Evolutionary conservation across 2,113 vertebrate species (phyloP).

Genomic region (Elachura formosa): DNA sequence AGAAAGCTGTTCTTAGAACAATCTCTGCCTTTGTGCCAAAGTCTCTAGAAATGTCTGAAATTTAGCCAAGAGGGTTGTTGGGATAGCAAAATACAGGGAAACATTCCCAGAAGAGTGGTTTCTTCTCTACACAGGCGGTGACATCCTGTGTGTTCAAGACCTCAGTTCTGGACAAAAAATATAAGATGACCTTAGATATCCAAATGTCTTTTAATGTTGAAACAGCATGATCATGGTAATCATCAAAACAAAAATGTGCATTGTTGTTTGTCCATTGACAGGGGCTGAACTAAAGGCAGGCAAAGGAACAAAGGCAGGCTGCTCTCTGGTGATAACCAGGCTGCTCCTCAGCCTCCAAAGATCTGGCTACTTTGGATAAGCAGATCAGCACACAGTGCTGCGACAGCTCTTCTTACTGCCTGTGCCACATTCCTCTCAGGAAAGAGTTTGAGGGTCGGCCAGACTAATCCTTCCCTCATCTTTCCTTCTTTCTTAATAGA

Average conservation of each 20-base stretch:
- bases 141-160: neutral
- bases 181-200: neutral
- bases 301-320: neutral
- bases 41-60: neutral
- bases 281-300: neutral
- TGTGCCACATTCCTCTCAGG: neutral
- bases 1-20: neutral
- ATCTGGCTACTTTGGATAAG: neutral
- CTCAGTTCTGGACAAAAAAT: neutral
- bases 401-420: neutral
- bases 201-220: neutral
- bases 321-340: neutral
- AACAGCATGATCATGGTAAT: neutral
- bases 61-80: neutral
- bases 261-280: neutral
- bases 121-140: neutral
- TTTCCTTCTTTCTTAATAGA: neutral
- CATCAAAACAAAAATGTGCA: neutral
- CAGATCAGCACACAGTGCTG: neutral
- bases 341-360: neutral
- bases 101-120: neutral
- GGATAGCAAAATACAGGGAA: neutral
- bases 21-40: neutral
- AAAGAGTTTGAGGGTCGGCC: neutral
- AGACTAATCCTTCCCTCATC: neutral